phyloP scores from a whole-genome alignment of 2,888 invertebrate species.

The Micoletzkya japonica region DNA sequence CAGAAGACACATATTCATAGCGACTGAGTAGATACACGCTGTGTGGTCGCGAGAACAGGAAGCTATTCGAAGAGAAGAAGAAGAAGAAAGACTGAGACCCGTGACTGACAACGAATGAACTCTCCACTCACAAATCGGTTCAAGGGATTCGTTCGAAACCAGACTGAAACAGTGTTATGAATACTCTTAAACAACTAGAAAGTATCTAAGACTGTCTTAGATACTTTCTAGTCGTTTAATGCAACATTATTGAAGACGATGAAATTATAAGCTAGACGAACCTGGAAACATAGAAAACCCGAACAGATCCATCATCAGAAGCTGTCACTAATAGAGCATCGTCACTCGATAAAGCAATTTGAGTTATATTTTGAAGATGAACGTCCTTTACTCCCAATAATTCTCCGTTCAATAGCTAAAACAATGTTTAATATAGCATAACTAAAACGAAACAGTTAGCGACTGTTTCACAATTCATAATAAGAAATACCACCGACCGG shows the following conservation, averaged over 20 bases:
- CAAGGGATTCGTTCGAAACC: conserved; percentile 34
- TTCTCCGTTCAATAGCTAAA: conserved; percentile 48
- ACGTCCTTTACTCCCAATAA: conserved; percentile 47
- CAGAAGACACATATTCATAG: conserved; percentile 40
- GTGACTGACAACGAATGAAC: conserved; percentile 47
- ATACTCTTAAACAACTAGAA: not conserved
- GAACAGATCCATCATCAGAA: conserved; percentile 49
- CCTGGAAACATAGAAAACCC: conserved; percentile 49
- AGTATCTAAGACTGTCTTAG: no score
- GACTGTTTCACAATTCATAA: not conserved
- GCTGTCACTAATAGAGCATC: conserved; percentile 45
- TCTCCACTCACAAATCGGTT: conserved; percentile 45
- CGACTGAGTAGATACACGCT: conserved; percentile 42
- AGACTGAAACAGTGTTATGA: conserved; percentile 31
- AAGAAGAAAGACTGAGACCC: conserved; percentile 42
- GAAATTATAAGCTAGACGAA: conserved; percentile 30
- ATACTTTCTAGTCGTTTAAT: no score
- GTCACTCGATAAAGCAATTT: conserved; percentile 43
- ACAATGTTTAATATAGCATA: no score
- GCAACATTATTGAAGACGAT: not conserved
- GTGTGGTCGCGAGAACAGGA: conserved; percentile 49
- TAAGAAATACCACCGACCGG: no score
- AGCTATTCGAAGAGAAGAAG: conserved; percentile 43
- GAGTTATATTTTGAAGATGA: conserved; percentile 49
- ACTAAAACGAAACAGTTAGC: no score